A percentile compares a stretch with the other conserved stretches of the same genome.
Evolutionary conservation across 2,113 vertebrate genomes (phyloP).

Genomic region (Pelobates fuscus): DNA sequence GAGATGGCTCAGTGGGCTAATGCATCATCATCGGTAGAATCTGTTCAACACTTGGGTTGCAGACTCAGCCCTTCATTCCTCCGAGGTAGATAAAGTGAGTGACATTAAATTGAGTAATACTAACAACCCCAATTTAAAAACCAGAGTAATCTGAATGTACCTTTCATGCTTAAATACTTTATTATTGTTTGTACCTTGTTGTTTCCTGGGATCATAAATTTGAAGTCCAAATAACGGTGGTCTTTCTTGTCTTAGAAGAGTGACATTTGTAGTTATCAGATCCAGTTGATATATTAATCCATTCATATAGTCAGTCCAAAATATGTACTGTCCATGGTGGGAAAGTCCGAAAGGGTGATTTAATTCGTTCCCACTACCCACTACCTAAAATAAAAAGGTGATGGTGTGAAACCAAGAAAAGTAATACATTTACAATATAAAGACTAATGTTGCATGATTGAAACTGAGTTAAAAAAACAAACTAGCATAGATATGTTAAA

Average conservation of each 20-base stretch:
- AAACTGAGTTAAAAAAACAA: too few relatives aligned
- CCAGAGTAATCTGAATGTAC: too few relatives aligned
- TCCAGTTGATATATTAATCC: conserved; percentile 96
- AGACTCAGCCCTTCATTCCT: too few relatives aligned
- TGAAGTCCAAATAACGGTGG: conserved; percentile 92
- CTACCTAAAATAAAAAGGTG: conserved; percentile 73
- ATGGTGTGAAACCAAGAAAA: conserved; percentile 44
- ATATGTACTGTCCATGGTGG: conserved; percentile 87
- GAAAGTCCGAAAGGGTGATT: conserved; percentile 97
- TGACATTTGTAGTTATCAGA: conserved; percentile 82
- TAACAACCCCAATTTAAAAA: too few relatives aligned
- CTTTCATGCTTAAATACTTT: too few relatives aligned
- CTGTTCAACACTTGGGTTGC: too few relatives aligned
- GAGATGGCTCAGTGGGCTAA: too few relatives aligned
- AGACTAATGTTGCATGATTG: too few relatives aligned
- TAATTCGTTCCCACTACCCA: conserved; percentile 92
- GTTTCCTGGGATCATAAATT: conserved; percentile 90
- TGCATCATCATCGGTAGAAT: too few relatives aligned
- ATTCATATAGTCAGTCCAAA: conserved; percentile 99
- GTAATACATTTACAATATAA: neutral
- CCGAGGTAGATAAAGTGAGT: too few relatives aligned
- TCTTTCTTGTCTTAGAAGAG: conserved; percentile 84
- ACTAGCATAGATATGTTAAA: too few relatives aligned
- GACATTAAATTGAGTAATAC: too few relatives aligned
- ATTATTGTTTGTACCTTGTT: conserved; percentile 95